Percentiles rank a stretch among this genome's conserved stretches.
Conservation (phyloP, 2,888 invertebrate species). For the Lymantria dispar region DNA sequence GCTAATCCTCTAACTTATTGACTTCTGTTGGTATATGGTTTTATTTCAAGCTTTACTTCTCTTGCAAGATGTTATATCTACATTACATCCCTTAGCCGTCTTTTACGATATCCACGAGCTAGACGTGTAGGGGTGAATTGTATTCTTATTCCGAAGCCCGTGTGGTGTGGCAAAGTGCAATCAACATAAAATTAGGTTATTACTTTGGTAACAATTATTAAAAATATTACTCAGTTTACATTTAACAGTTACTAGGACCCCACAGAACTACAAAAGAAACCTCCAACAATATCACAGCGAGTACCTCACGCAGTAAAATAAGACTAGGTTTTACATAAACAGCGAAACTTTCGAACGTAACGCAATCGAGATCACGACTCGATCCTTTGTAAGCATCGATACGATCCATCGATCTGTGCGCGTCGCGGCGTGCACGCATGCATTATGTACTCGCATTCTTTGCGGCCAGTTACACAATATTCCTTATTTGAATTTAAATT, state of each 20-base stretch:
- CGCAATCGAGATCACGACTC: conserved; percentile 78
- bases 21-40: too few species aligned
- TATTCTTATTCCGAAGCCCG: too few species aligned
- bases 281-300: conserved; percentile 28
- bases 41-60: too few species aligned
- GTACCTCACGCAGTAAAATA: conserved; percentile 31
- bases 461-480: conserved; percentile 35
- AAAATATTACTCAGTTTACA: background rate
- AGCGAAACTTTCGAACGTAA: conserved; percentile 60
- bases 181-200: too few species aligned
- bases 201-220: too few species aligned
- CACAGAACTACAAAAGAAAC: conserved; percentile 29
- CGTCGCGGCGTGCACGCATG: conserved; percentile 73
- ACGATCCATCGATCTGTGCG: conserved; percentile 74
- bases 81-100: too few species aligned
- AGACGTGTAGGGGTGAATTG: too few species aligned
- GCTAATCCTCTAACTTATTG: too few species aligned
- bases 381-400: conserved; percentile 74
- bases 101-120: too few species aligned
- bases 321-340: conserved; percentile 65
- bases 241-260: conserved; percentile 16
- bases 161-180: too few species aligned
- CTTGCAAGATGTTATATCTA: too few species aligned
- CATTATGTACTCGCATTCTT: conserved; percentile 68
- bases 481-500: background rate